phyloP scores from a whole-genome alignment of 2,113 vertebrate species.

The Bujurquina vittata region DNA sequence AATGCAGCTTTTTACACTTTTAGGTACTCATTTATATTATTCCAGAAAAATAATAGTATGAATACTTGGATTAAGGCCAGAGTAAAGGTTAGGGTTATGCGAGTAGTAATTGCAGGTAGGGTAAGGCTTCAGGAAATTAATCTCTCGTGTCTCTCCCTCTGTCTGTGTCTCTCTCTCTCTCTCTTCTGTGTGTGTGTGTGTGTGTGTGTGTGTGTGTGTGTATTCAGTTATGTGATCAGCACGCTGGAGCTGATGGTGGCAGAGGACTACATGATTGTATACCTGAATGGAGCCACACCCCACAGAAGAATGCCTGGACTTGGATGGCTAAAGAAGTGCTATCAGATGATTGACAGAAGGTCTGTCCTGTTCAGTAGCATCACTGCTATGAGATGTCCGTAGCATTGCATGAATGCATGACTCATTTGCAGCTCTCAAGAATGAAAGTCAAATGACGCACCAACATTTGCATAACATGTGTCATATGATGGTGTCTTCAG shows the following conservation, averaged over 20 bases:
- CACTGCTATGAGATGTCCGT: no score
- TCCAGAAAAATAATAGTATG: background rate
- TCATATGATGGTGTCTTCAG: slow-evolving; percentile 68
- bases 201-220: background rate
- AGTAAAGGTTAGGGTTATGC: background rate
- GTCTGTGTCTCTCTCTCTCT: no score
- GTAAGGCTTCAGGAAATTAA: background rate
- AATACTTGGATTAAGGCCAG: background rate
- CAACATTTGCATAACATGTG: background rate
- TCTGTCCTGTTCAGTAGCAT: slow-evolving; percentile 28
- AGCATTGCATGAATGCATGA: background rate
- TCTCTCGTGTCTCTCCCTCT: background rate
- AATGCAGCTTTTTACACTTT: background rate
- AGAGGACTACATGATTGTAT: slow-evolving; percentile 98
- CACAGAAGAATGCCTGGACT: slow-evolving; percentile 96
- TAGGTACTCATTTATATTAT: background rate
- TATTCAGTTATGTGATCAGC: slow-evolving; percentile 93
- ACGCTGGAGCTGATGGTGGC: slow-evolving; percentile 98
- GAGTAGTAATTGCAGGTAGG: background rate
- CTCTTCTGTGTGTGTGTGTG: no score
- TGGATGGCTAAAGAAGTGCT: slow-evolving; percentile 97
- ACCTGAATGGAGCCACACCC: slow-evolving; percentile 96
- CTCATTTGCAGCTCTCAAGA: background rate
- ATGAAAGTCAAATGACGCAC: background rate
- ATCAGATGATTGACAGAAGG: slow-evolving; percentile 99